A percentile compares a stretch with the other conserved stretches of the same genome.
These are phyloP conservation scores for Sesia bembeciformis DNA, from an alignment of 2,888 invertebrate species.

Conservation along the genomic window DNA sequence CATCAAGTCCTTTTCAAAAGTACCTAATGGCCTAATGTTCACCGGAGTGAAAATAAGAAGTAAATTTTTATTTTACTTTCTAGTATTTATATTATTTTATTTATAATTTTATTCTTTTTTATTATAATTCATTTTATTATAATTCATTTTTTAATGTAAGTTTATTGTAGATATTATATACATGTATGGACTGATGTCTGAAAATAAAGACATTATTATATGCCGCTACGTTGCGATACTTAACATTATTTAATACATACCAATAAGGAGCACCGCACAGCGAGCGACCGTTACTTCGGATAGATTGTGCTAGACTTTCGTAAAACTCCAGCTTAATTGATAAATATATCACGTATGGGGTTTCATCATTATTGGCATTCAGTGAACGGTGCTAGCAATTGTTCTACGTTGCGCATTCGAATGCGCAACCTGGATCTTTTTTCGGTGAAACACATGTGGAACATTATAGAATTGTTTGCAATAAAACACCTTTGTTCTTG, in stretches of 20 bases:
- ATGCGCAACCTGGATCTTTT: constrained; percentile 24
- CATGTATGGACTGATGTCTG: too few species aligned
- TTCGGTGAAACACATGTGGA: constrained; percentile 9
- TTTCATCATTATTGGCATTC: constrained; percentile 46
- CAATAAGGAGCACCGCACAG: constrained; percentile 3
- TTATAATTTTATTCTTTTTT: too few species aligned
- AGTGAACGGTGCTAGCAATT: constrained; percentile 17
- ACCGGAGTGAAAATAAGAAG: too few species aligned
- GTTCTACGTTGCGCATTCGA: constrained; percentile 30
- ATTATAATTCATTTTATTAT: too few species aligned
- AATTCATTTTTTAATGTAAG: too few species aligned
- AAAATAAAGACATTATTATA: too few species aligned
- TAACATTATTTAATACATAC: constrained; percentile 8
- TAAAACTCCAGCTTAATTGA: constrained; percentile 42
- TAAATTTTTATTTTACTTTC: too few species aligned
- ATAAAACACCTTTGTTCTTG: neutral
- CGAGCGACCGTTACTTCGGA: constrained; percentile 26
- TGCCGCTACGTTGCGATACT: constrained; percentile 8
- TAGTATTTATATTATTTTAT: too few species aligned
- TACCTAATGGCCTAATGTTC: too few species aligned
- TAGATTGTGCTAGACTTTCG: constrained; percentile 37
- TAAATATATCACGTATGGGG: constrained; percentile 52
- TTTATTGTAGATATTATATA: too few species aligned
- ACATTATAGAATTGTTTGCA: neutral
- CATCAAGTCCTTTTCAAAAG: too few species aligned